Base-by-base conservation (phyloP, 2,113 vertebrate genomes). In the Paracanthobrama guichenoti region DNA sequence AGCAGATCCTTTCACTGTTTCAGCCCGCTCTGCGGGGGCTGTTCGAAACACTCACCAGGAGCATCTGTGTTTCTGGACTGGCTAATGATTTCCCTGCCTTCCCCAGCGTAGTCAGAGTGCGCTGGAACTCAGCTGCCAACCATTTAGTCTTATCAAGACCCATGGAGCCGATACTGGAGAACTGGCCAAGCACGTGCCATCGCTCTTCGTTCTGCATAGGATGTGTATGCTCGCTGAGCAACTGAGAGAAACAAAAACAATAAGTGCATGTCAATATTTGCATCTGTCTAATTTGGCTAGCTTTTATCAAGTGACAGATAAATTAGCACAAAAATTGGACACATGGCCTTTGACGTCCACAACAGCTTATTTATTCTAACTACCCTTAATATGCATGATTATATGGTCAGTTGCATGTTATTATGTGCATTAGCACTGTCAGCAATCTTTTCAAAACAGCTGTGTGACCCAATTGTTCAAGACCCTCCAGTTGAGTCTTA, bases 131-230 rank as follows among this genome's bases (percentile, higher is more conserved):
- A 0, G 95, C 95, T 39, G 94, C 93, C 79, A 99, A 86, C 98
- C 98, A 99, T 50, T 98, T 99, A 60, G 95, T 96, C 14, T 96
- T 95, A 79, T 99, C 97, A 62, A 90, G 81, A 79, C 98, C 98
- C 96, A 99, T 84, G 0, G 98, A 99, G 57, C 98, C 98, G 0
- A 99, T 99, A 91, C 98, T 99, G 74, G 98, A 99, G 88, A 99
- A 99, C 92, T 99, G 98, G 2, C 96, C 98, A 82, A 99, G 90
- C 16, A 99, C 71, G 0, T 97, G 95, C 98, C 98, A 99, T 28
- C 76, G 82, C 24, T 97, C 94, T 0, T 91, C 89, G 0, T 87
- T 85, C 1, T 94, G 81, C 5, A 91, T 0, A 0, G 94, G 82
- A 0, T 87, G 69, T 12, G 94, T 67, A 50, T 96, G 92, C 0